These are phyloP conservation scores for Oryzias celebensis DNA, from an alignment of 2,113 vertebrate genomes.

Conservation along the genomic window DNA sequence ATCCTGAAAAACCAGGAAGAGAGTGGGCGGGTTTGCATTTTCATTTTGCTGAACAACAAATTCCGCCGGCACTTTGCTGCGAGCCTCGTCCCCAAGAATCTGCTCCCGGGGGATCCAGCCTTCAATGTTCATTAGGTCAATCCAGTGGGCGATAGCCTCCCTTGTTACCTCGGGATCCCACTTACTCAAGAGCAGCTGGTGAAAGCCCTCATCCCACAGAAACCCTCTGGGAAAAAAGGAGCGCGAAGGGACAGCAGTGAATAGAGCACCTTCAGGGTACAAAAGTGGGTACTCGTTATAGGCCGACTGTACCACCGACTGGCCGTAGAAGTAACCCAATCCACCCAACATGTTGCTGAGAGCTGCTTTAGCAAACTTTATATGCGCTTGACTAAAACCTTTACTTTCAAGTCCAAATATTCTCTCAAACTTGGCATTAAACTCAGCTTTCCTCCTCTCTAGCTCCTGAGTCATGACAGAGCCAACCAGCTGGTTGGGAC, in stretches of 20 bases:
- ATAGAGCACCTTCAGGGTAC: conserved; percentile 77
- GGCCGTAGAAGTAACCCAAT: conserved; percentile 91
- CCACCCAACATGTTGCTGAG: conserved; percentile 92
- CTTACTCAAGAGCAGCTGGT: conserved; percentile 87
- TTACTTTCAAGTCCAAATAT: conserved; percentile 81
- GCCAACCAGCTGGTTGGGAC: conserved; percentile 77
- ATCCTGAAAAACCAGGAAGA: conserved; percentile 81
- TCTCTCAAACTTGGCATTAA: conserved; percentile 83
- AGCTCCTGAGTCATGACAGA: conserved; percentile 75
- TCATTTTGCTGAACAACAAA: conserved; percentile 85
- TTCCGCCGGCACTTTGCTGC: conserved; percentile 87
- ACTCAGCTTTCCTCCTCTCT: conserved; percentile 66
- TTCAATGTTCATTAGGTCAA: conserved; percentile 90
- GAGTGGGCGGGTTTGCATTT: conserved; percentile 85
- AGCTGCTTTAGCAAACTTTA: conserved; percentile 83
- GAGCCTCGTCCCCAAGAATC: conserved; percentile 90
- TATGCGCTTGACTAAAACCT: conserved; percentile 73
- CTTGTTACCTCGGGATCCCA: conserved; percentile 85
- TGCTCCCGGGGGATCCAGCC: conserved; percentile 98
- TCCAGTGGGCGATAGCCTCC: conserved; percentile 88
- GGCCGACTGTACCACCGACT: conserved; percentile 81
- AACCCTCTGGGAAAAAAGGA: conserved; percentile 97
- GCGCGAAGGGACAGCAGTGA: conserved; percentile 90
- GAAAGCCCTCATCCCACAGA: conserved; percentile 97
- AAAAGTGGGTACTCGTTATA: conserved; percentile 72